Conservation (phyloP, 1,140 invertebrate genomes). For the Papilio polytes region DNA sequence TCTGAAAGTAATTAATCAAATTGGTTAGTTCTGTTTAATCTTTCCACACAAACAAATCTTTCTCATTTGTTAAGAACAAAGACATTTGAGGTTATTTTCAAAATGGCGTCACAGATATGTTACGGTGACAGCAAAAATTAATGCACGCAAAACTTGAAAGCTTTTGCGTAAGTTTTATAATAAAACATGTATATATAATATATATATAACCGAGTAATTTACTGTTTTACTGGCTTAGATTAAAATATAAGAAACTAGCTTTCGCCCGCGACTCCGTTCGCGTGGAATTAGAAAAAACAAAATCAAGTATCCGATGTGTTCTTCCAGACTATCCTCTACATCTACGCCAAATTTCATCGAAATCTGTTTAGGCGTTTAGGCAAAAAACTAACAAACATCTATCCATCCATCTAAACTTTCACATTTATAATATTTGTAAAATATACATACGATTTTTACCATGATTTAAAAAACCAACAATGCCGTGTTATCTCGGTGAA, state of each 20-base stretch:
- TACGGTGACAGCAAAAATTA: constrained; percentile 30
- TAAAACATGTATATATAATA: constrained; percentile 3
- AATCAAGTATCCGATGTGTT: too few relatives aligned
- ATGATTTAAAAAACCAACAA: too few relatives aligned
- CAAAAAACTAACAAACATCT: too few relatives aligned
- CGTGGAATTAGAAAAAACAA: too few relatives aligned
- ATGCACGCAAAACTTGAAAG: constrained; percentile 25
- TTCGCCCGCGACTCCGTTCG: too few relatives aligned
- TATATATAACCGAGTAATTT: background rate
- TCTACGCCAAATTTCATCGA: too few relatives aligned
- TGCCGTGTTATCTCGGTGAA: too few relatives aligned
- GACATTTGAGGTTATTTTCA: constrained; percentile 9
- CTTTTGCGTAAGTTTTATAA: constrained; percentile 11
- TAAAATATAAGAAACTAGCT: constrained; percentile 1
- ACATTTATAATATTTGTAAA: too few relatives aligned
- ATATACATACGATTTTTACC: background rate
- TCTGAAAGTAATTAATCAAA: background rate
- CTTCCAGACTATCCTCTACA: too few relatives aligned
- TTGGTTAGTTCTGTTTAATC: background rate
- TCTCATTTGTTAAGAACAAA: background rate
- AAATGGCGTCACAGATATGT: constrained; percentile 15
- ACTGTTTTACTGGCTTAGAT: background rate
- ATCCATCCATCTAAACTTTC: too few relatives aligned
- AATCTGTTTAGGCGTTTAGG: too few relatives aligned
- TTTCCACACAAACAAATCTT: background rate